phyloP scores from a whole-genome alignment of 1,140 invertebrate species.

The Lordiphosa stackelbergi region DNA sequence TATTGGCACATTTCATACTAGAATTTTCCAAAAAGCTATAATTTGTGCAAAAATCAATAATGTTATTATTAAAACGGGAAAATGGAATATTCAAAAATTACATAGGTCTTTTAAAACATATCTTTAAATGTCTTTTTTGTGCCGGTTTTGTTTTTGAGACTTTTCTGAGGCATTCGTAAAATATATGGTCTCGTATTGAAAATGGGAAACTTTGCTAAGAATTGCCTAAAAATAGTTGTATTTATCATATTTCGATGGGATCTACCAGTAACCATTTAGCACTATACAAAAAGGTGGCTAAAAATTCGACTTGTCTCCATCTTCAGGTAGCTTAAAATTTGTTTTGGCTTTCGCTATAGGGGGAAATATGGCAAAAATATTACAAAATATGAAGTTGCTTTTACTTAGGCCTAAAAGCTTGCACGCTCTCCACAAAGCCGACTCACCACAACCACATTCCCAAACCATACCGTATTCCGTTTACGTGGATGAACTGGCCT shows the following conservation, averaged over 20 bases:
- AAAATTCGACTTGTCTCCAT: conserved; percentile 21
- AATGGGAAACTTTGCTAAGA: conserved; percentile 14
- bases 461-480: conserved; percentile 1
- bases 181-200: no score
- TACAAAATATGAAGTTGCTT: conserved; percentile 24
- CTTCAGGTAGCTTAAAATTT: conserved; percentile 5
- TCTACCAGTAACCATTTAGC: conserved; percentile 11
- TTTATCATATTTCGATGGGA: conserved; percentile 39
- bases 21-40: no score
- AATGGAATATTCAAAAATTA: no score
- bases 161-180: no score
- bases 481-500: conserved; percentile 30
- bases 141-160: no score
- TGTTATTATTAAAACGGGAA: no score
- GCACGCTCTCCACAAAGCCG: background rate
- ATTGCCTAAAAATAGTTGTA: conserved; percentile 19
- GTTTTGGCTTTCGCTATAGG: conserved; percentile 8
- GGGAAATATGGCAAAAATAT: conserved; percentile 11
- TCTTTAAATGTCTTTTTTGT: no score
- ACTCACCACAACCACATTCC: conserved; percentile 1
- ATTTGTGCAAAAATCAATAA: no score
- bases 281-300: background rate
- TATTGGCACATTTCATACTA: no score
- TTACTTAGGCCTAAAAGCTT: no score
- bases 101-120: no score